Percentiles rank a stretch among this genome's conserved stretches.
Conservation (phyloP, 2,797 vertebrate genomes). For the Phyllotis vaccarum region DNA sequence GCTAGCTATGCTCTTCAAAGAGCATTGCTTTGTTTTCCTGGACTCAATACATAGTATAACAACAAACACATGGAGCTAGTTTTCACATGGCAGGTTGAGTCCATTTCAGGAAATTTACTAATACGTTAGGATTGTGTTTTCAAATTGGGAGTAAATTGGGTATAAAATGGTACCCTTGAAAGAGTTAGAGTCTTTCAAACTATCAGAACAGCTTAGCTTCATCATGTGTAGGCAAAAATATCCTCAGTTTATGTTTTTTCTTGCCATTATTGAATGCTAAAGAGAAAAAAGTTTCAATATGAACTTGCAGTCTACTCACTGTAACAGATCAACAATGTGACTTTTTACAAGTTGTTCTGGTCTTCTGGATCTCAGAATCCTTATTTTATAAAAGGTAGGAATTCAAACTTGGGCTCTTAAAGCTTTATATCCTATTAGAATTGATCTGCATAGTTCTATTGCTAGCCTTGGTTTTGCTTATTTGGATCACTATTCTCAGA, state of each 20-base stretch:
- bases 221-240: conserved; percentile 6
- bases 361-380: conserved; percentile 5
- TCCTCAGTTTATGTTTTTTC: conserved; percentile 26
- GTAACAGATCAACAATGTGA: neutral
- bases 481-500: conserved; percentile 8
- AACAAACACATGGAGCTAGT: conserved; percentile 47
- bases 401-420: neutral
- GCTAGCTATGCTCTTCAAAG: conserved; percentile 55
- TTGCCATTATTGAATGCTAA: conserved; percentile 36
- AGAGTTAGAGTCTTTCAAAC: neutral
- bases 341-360: conserved; percentile 48
- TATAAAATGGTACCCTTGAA: conserved; percentile 15
- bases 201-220: conserved; percentile 46
- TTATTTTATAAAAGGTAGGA: conserved; percentile 5
- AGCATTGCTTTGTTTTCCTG: conserved; percentile 72
- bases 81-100: conserved; percentile 36
- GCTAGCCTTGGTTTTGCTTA: conserved; percentile 41
- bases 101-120: conserved; percentile 74
- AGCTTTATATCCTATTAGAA: neutral
- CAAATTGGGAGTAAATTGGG: conserved; percentile 38
- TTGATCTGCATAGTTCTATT: conserved; percentile 1
- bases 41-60: conserved; percentile 48
- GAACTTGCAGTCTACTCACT: neutral
- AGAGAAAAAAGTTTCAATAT: conserved; percentile 9
- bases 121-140: conserved; percentile 50